These are phyloP conservation scores for Decapterus maruadsi DNA, from an alignment of 2,797 vertebrate genomes.

Conservation along the genomic window DNA sequence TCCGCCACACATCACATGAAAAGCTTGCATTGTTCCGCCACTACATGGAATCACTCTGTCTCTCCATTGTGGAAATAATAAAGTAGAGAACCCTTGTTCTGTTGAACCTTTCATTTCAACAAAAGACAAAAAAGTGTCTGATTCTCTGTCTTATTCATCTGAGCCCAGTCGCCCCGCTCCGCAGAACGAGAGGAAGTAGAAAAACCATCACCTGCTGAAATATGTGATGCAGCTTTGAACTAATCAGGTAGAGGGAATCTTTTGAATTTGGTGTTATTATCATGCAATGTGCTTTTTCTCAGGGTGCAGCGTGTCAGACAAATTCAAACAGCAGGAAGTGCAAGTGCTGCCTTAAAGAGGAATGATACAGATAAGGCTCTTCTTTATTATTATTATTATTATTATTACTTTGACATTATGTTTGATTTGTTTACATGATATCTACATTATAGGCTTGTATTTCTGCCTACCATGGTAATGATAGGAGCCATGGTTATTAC, in stretches of 20 bases:
- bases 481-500: neutral
- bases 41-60: slow-evolving; percentile 55
- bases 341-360: slow-evolving; percentile 39
- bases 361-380: slow-evolving; percentile 60
- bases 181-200: slow-evolving; percentile 7
- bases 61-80: slow-evolving; percentile 73
- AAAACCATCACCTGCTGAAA: slow-evolving; percentile 65
- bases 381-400: slow-evolving; percentile 53
- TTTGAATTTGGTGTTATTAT: slow-evolving; percentile 77
- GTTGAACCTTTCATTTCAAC: slow-evolving; percentile 75
- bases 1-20: slow-evolving; percentile 59
- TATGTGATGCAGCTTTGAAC: slow-evolving; percentile 71
- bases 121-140: slow-evolving; percentile 74
- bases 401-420: slow-evolving; percentile 45
- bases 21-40: slow-evolving; percentile 63
- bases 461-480: slow-evolving; percentile 24
- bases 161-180: slow-evolving; percentile 14
- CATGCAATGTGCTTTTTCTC: slow-evolving; percentile 54
- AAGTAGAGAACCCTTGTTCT: slow-evolving; percentile 70
- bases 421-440: slow-evolving; percentile 54
- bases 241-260: slow-evolving; percentile 71
- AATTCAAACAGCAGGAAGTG: slow-evolving; percentile 38
- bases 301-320: slow-evolving; percentile 35
- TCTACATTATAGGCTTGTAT: slow-evolving; percentile 50
- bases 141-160: slow-evolving; percentile 69